Evolutionary conservation across 1,140 invertebrate genomes (phyloP).

Genomic region (Orussus abietinus): DNA sequence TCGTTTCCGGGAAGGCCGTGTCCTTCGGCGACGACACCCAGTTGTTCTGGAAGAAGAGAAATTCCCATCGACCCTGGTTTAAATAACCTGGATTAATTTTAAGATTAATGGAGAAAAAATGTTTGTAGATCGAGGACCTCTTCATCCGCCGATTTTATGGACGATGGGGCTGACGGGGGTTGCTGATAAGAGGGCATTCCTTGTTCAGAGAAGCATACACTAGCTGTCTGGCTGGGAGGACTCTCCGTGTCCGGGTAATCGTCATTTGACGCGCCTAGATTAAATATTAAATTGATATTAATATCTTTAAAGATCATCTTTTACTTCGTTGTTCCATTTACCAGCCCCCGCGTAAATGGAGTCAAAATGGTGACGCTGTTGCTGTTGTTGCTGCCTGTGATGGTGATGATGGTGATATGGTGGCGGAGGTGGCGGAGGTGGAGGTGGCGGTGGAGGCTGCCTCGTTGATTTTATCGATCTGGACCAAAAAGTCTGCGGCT

Average conservation of each 20-base stretch:
- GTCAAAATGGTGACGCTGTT: conserved; percentile 59
- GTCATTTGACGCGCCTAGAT: conserved; percentile 37
- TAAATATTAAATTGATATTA: background rate
- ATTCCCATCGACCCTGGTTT: too few relatives aligned
- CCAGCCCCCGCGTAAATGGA: conserved; percentile 80
- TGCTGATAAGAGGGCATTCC: conserved; percentile 22
- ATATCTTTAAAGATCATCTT: conserved; percentile 1
- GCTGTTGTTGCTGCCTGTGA: too few relatives aligned
- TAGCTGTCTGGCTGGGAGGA: conserved; percentile 61
- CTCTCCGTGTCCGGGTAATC: conserved; percentile 56
- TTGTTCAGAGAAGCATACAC: conserved; percentile 56
- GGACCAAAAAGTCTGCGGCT: conserved; percentile 61
- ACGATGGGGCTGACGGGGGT: conserved; percentile 20
- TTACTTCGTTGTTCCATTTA: too few relatives aligned
- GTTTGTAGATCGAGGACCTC: conserved; percentile 35
- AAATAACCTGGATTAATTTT: too few relatives aligned
- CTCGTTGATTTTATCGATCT: conserved; percentile 56
- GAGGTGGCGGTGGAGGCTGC: too few relatives aligned
- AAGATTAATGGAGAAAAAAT: conserved; percentile 1
- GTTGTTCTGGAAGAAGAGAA: conserved; percentile 49
- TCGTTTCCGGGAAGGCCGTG: conserved; percentile 84
- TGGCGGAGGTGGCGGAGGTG: too few relatives aligned
- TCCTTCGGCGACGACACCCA: conserved; percentile 84
- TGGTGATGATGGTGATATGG: too few relatives aligned
- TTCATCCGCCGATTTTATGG: conserved; percentile 32